Conservation (phyloP, 2,888 invertebrate genomes). For the Gastracanthus pulcherrimus region DNA sequence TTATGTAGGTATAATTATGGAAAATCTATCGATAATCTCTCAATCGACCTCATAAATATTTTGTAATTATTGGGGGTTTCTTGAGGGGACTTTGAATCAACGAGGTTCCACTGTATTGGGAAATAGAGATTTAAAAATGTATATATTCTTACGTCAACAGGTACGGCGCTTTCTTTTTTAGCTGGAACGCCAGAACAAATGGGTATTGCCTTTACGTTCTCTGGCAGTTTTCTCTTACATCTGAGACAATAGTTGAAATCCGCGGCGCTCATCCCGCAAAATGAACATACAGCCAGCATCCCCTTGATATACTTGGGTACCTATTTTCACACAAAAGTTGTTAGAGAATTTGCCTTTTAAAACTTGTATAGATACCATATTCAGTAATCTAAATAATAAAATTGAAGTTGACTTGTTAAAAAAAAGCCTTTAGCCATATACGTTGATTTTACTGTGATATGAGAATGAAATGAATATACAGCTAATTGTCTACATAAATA, state of each 20-base stretch:
- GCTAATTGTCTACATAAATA: neutral
- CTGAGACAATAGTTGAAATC: constrained; percentile 89
- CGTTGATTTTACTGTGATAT: no score
- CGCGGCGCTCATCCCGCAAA: constrained; percentile 88
- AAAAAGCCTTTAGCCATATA: no score
- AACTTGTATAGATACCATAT: neutral
- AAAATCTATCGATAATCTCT: no score
- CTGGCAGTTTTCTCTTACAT: constrained; percentile 85
- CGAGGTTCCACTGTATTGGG: no score
- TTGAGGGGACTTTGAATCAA: no score
- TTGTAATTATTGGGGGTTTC: no score
- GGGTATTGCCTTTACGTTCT: constrained; percentile 83
- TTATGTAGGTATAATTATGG: no score
- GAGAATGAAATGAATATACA: no score
- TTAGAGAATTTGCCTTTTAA: constrained; percentile 8
- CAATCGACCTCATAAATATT: constrained; percentile 19
- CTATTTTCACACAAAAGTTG: constrained; percentile 57
- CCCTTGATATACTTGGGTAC: constrained; percentile 78
- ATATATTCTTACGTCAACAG: constrained; percentile 60
- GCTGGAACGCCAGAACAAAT: constrained; percentile 59
- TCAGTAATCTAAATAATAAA: neutral
- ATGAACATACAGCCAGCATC: constrained; percentile 87
- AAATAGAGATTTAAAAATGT: no score
- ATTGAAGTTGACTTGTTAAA: no score
- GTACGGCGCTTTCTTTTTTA: constrained; percentile 60